Base-by-base conservation (phyloP, 2,888 invertebrate species). In the Coremacera marginata region DNA sequence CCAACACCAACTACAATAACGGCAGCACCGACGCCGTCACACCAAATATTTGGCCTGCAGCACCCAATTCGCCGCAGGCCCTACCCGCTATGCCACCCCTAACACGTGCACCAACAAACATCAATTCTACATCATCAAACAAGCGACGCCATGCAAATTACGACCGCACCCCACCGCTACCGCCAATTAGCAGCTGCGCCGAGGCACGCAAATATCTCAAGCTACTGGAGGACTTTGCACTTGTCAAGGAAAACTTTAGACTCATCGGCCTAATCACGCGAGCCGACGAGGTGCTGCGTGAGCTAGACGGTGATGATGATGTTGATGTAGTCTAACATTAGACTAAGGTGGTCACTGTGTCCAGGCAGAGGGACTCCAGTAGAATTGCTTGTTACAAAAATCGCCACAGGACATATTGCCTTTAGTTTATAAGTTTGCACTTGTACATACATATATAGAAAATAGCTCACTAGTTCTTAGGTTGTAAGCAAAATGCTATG, bases 201-300 rank as follows among this genome's bases (percentile, higher is more conserved):
- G 85, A 86, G 70, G 88, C 88, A 14, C 86, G 89, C 68, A 86
- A 84, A 80, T 88, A 87, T 80, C 84, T 88, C 76, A 88, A 88
- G 75, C 81, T 85, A 25, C 65, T 88, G 25, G 87, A 88, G 76
- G 87, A 88, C 77, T 88, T 88, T 72, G 88, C 88, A 3, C 79
- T 88, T 44, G 81, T 84, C 65, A 85, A 84, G 77, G 87, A 86
- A 70, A 88, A 89, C 76, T 87, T 86, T 76, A 84, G 88, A 14
- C 81, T 88, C 3, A 88, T 89, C 76, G 88, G 85, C 1, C 79
- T 89, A 25, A 86, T 88, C 55, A 88, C 87, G 14, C 83, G 87
- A 34, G 88, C 87, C 77, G 87, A 88, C 78, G 87, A 88, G 77
- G 86, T 88, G 44, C 77, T 87, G 78, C 83, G 87, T 51, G 87